Evolutionary conservation across 53 echinoderm and acorn worm genomes (phyloP), one percentile per base, ranked within the genome.

Genomic region (Arbacia lixula): DNA sequence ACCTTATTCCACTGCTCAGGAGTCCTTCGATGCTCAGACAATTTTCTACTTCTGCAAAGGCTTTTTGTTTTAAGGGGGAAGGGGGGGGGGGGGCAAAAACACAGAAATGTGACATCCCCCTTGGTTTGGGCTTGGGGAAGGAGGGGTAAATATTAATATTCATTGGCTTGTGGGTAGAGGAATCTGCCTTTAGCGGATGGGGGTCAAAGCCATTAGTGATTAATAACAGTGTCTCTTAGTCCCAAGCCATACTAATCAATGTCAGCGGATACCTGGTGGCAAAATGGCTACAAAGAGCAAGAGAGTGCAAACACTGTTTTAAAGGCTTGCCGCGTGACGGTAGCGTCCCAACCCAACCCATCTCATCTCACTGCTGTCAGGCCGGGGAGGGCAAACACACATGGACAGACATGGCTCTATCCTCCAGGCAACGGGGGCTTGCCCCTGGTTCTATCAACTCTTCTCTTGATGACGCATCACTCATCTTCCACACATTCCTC

Each of bases 131-230:
- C 74, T 53, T 20, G 53, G 34, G 52, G 54, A 53, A 17, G 74
- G 74, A 53, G 74, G 53, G 74, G n/a, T 28, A 74, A 53, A 17
- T 74, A 31, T 74, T 34, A 58, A 77, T 77, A 77, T 77, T 56
- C 77, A 77, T 77, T 36, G 77, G 42, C 58, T 54, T 53, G 31
- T 58, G 82, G 64, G 82, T 81, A 38, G 64, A 43, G 52, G 49
- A 51, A 63, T 63, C 34, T 16, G 64, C 82, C 82, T 49, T 49
- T 39, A 63, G 82, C 62, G 17, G 19, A 31, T 35, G 16, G 82
- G 82, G 82, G 82, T 81, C 82, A 81, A 63, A 81, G 46, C 82
- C 82, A 81, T 81, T 81, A 81, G 82, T 81, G 82, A 81, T 81
- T 63, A 81, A 81, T 81, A 81, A 46, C 63, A 46, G 46, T 46